Evolutionary conservation across 2,113 vertebrate species (phyloP).

Genomic region (Hyla sarda): DNA sequence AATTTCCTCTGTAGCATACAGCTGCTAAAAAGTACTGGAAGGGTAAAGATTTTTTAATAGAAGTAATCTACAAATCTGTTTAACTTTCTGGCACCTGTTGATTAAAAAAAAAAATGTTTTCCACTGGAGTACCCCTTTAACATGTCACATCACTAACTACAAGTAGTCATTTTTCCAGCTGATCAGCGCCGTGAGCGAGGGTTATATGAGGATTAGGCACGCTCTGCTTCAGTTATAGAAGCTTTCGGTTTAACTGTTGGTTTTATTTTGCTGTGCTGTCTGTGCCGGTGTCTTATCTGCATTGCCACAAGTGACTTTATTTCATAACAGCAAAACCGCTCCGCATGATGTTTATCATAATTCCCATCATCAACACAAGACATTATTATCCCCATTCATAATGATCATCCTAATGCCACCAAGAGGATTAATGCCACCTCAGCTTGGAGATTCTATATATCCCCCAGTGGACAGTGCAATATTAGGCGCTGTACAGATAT

Average conservation of each 20-base stretch:
- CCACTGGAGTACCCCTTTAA: no score
- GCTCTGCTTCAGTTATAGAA: background rate
- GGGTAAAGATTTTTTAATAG: no score
- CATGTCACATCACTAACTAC: background rate
- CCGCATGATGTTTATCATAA: background rate
- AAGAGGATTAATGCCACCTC: background rate
- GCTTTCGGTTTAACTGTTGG: background rate
- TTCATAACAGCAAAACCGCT: constrained; percentile 10
- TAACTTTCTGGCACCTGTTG: no score
- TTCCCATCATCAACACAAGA: background rate
- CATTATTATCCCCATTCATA: constrained; percentile 4
- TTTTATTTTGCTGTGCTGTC: background rate
- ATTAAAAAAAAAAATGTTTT: no score
- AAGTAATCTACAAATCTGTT: no score
- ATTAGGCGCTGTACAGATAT: background rate
- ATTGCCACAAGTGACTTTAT: constrained; percentile 19
- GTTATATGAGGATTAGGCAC: background rate
- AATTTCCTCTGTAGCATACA: no score
- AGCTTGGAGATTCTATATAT: background rate
- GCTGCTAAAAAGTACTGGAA: no score
- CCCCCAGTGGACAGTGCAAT: background rate
- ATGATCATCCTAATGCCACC: background rate
- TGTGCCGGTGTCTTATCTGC: constrained; percentile 11
- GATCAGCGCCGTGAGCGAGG: background rate
- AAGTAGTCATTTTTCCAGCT: background rate